Conservation (phyloP, 2,797 vertebrate species). For the Siniperca obscura region DNA sequence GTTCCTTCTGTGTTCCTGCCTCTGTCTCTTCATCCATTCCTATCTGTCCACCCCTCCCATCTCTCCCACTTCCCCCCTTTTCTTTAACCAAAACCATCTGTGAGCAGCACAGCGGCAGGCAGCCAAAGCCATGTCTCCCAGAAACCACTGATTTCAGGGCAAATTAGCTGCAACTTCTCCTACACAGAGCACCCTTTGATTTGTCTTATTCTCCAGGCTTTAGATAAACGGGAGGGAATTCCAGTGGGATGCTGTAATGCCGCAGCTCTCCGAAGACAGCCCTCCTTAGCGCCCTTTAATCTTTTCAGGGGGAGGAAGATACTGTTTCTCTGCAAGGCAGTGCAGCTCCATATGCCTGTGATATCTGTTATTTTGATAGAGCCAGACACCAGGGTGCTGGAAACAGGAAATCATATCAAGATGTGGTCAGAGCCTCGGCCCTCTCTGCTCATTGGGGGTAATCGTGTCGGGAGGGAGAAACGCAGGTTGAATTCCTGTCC, state of each 20-base stretch:
- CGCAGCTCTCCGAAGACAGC: slow-evolving; percentile 59
- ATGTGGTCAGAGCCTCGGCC: slow-evolving; percentile 63
- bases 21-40: slow-evolving; percentile 58
- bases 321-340: slow-evolving; percentile 55
- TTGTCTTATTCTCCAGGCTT: slow-evolving; percentile 80
- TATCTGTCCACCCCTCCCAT: slow-evolving; percentile 48
- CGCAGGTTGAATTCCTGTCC: slow-evolving; percentile 58
- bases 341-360: slow-evolving; percentile 48
- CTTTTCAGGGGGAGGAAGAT: slow-evolving; percentile 71
- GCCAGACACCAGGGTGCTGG: slow-evolving; percentile 66
- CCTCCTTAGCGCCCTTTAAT: slow-evolving; percentile 76
- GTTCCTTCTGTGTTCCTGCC: slow-evolving; percentile 72
- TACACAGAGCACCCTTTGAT: slow-evolving; percentile 82
- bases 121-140: slow-evolving; percentile 79
- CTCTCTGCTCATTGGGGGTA: slow-evolving; percentile 41
- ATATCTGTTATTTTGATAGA: slow-evolving; percentile 75
- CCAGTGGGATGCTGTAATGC: slow-evolving; percentile 78
- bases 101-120: slow-evolving; percentile 68
- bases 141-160: slow-evolving; percentile 87
- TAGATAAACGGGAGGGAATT: slow-evolving; percentile 80
- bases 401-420: slow-evolving; percentile 76
- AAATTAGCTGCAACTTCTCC: slow-evolving; percentile 86
- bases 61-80: slow-evolving; percentile 51
- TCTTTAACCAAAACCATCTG: slow-evolving; percentile 87
- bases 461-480: slow-evolving; percentile 12